Evolutionary conservation across 2,113 vertebrate genomes (phyloP).

Genomic region (Rousettus leschenaultii): DNA sequence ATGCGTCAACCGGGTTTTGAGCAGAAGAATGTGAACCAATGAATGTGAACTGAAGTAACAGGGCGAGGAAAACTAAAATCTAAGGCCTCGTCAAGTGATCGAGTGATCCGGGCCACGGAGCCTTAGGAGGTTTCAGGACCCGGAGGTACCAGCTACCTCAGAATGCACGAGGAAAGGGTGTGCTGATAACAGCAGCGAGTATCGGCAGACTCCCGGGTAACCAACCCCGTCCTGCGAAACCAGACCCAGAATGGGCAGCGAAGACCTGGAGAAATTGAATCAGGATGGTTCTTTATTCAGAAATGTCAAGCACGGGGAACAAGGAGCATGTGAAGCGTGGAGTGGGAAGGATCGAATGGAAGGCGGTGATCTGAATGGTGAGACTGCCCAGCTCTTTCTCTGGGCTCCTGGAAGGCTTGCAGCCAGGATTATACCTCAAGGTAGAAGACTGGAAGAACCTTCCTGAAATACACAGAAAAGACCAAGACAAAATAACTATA

Average conservation of each 20-base stretch:
- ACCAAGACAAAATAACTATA: background rate
- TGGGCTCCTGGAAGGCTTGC: background rate
- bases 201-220: background rate
- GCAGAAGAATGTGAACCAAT: background rate
- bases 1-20: background rate
- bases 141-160: background rate
- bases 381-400: background rate
- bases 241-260: background rate
- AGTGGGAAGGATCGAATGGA: background rate
- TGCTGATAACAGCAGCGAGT: rapidly evolving
- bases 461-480: background rate
- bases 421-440: background rate
- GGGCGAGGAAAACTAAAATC: background rate
- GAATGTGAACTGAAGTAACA: background rate
- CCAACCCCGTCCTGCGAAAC: background rate
- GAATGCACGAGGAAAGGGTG: background rate
- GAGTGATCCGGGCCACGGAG: background rate
- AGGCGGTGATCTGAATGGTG: too few relatives aligned
- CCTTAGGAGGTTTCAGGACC: background rate
- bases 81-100: too few relatives aligned
- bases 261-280: background rate
- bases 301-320: background rate
- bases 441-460: background rate
- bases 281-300: background rate
- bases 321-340: background rate